Base-by-base conservation (phyloP, 2,797 vertebrate genomes). In the Cuculus canorus region DNA sequence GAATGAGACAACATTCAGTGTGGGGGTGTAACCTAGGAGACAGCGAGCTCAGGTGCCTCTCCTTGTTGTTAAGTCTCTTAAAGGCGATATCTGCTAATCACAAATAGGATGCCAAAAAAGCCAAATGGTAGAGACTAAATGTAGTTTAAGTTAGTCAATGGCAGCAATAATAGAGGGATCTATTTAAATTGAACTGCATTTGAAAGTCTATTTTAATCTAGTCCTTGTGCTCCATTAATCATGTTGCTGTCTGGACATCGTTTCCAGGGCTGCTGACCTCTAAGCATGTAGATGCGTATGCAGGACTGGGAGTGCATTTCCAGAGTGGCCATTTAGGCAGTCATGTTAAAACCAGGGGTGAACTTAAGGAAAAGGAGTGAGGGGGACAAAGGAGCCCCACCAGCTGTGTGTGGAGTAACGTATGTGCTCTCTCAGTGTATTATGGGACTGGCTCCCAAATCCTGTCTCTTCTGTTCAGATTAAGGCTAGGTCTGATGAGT, bases 261-360 rank as follows among this genome's bases (percentile, higher is more conserved):
- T 83, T 91, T 83, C 37, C 14, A n/a, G 65, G n/a, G 22, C 54
- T 85, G 56, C 60, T 87, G 78, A 54, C n/a, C 53, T 53, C 70
- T 68, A 60, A 59, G 61, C 5, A 2, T 2, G 22, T 11, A 53
- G 59, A 64, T n/a, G 39, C 13, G 8, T 33, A 4, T 39, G 43
- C 47, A 69, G 70, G 70, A 25, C 13, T 90, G 63, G 35, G 41
- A 41, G 14, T 66, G 37, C 2, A 13, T 84, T 88, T 89, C 43
- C 37, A 73, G 11, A 11, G 5, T 4, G 13, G 24, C 33, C 7
- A 5, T 73, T 43, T 48, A 90, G 54, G 21, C 52, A 28, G 39
- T 76, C 4, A 5, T 79, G 18, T 41, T 45, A 45, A 86, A 95
- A 56, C 5, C 25, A 41, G 18, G 41, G 15, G 1, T 80, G 35